These are phyloP conservation scores for Corythornis vintsioides DNA, from an alignment of 2,113 vertebrate genomes.

Conservation along the genomic window DNA sequence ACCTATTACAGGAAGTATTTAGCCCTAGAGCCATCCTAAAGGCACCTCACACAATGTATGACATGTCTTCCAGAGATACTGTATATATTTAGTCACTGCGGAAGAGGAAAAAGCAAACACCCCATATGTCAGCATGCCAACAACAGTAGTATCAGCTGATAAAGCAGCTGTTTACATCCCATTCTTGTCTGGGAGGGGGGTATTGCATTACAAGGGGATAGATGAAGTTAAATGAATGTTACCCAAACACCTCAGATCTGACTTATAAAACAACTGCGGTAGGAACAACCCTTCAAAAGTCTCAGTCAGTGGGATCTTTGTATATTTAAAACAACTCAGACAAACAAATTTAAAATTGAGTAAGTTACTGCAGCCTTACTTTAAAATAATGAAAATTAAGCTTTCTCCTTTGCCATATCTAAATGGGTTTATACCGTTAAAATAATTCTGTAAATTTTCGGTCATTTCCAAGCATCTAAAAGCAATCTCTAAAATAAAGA, in stretches of 20 bases:
- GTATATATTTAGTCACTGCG: background rate
- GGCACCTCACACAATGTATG: background rate
- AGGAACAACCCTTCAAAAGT: background rate
- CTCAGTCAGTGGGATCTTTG: background rate
- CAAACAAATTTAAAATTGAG: background rate
- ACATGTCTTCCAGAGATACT: conserved; percentile 33
- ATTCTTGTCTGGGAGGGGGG: background rate
- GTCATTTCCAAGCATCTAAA: conserved; percentile 16
- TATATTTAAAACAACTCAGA: background rate
- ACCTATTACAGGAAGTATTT: conserved; percentile 51
- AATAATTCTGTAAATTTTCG: conserved; percentile 33
- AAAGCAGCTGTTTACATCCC: conserved; percentile 39
- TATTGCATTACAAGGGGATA: background rate
- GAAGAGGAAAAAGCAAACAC: background rate
- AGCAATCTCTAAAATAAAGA: conserved; percentile 58
- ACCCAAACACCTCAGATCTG: background rate
- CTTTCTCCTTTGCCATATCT: conserved; percentile 6
- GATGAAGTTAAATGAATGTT: background rate
- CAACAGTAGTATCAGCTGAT: background rate
- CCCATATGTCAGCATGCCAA: conserved; percentile 10
- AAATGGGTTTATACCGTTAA: conserved; percentile 31
- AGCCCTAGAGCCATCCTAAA: conserved; percentile 34
- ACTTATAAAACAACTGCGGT: background rate
- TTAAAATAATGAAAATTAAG: conserved; percentile 22
- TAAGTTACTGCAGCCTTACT: background rate